Conservation (phyloP, 2,797 vertebrate species). For the Characodon lateralis region DNA sequence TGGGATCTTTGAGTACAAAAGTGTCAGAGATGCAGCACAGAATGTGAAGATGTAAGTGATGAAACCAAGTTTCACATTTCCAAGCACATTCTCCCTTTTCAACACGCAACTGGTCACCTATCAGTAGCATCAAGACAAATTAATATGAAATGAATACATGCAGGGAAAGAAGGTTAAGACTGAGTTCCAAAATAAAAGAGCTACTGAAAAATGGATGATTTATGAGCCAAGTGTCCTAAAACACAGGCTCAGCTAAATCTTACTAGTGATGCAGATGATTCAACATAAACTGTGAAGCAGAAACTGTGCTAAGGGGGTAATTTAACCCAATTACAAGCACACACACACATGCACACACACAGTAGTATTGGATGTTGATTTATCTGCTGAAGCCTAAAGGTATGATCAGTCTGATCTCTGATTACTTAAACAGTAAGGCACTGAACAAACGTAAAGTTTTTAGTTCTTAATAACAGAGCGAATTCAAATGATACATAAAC, state of each 20-base stretch:
- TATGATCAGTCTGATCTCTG: background rate
- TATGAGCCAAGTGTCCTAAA: background rate
- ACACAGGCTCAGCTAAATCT: constrained; percentile 11
- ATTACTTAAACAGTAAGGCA: background rate
- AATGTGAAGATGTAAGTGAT: constrained; percentile 15
- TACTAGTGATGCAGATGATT: constrained; percentile 13
- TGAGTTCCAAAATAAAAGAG: background rate
- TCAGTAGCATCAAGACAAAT: constrained; percentile 1
- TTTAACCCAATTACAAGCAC: constrained; percentile 24
- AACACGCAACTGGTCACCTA: background rate
- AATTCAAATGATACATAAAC: background rate
- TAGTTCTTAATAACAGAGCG: background rate
- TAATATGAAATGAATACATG: background rate
- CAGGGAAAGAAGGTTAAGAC: background rate
- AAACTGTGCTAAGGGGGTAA: constrained; percentile 21
- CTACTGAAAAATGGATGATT: background rate
- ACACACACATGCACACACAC: background rate
- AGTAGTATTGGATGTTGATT: background rate
- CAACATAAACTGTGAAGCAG: constrained; percentile 21
- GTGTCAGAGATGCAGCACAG: constrained; percentile 14
- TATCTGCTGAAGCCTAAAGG: background rate
- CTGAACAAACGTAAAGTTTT: background rate
- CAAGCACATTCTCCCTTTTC: background rate
- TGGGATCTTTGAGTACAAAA: constrained; percentile 39
- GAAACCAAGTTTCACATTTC: background rate